A percentile compares a stretch with the other conserved stretches of the same genome.
These are phyloP conservation scores for Callaeas wilsoni DNA, from an alignment of 2,113 vertebrate species.

Conservation along the genomic window DNA sequence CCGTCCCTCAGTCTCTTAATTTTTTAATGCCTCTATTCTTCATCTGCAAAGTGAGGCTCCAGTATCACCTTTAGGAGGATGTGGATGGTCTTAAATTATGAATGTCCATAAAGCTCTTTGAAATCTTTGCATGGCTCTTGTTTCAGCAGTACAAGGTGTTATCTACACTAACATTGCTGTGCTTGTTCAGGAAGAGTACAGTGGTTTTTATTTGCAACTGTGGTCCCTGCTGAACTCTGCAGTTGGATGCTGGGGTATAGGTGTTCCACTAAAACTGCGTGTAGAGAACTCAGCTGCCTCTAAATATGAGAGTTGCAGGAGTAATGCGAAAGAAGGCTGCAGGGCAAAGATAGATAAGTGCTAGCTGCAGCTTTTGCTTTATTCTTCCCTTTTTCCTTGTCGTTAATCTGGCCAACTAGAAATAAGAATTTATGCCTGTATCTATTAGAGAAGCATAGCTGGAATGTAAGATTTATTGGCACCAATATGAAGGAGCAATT, in stretches of 20 bases:
- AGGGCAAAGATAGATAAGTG: not conserved
- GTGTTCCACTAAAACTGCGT: not conserved
- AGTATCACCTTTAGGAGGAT: not conserved
- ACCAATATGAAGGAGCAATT: slow-evolving; percentile 1
- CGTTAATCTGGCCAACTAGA: not conserved
- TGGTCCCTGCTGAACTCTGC: not conserved
- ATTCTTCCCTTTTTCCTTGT: not conserved
- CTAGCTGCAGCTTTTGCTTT: slow-evolving; percentile 1
- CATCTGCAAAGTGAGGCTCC: not conserved
- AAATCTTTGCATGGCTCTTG: not conserved
- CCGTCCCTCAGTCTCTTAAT: not conserved
- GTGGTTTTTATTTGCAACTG: not conserved
- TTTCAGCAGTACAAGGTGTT: not conserved
- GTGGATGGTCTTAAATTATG: slow-evolving; percentile 2
- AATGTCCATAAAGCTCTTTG: slow-evolving; percentile 15
- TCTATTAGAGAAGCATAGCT: slow-evolving; percentile 32
- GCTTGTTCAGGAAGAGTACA: not conserved
- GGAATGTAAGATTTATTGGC: slow-evolving; percentile 46
- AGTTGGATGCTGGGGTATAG: not conserved
- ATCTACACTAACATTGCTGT: not conserved
- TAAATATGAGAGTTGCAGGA: not conserved
- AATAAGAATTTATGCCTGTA: slow-evolving; percentile 37
- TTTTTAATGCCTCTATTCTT: not conserved
- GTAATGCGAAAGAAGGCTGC: not conserved
- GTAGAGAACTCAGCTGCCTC: not conserved